These are phyloP conservation scores for Lamproptera curius DNA, from an alignment of 2,888 invertebrate species.

Conservation along the genomic window DNA sequence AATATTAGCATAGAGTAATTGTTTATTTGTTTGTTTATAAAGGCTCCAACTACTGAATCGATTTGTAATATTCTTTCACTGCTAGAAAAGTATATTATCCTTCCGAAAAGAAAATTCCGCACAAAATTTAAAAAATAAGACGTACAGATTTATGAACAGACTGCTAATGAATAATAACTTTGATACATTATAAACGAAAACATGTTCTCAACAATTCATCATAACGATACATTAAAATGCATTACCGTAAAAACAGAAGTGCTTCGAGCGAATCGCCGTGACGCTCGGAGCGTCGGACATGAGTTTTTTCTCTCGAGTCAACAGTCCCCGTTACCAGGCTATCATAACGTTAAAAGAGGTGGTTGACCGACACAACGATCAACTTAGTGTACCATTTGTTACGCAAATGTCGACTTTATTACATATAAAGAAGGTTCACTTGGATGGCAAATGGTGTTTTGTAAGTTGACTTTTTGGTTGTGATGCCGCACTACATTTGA, in stretches of 20 bases:
- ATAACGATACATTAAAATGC: not conserved
- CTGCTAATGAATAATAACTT: too few relatives aligned
- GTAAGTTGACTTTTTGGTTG: slow-evolving; percentile 5
- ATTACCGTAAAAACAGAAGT: slow-evolving; percentile 3
- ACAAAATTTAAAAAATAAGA: not conserved
- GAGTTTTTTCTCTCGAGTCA: slow-evolving; percentile 43
- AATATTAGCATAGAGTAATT: too few relatives aligned
- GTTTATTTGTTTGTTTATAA: too few relatives aligned
- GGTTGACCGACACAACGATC: slow-evolving; percentile 48
- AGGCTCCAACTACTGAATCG: too few relatives aligned
- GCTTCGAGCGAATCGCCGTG: slow-evolving; percentile 17
- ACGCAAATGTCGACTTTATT: slow-evolving; percentile 26
- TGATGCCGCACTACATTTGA: slow-evolving; percentile 6
- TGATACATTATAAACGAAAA: not conserved
- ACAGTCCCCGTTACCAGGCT: slow-evolving; percentile 51
- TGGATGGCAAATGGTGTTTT: slow-evolving; percentile 1
- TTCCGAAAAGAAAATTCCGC: too few relatives aligned
- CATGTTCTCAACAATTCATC: not conserved
- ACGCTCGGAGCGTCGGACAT: slow-evolving; percentile 24
- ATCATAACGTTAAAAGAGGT: slow-evolving; percentile 51
- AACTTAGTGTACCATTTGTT: slow-evolving; percentile 2
- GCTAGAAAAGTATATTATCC: too few relatives aligned
- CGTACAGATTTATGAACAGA: too few relatives aligned
- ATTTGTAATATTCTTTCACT: too few relatives aligned
- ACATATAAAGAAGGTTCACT: slow-evolving; percentile 6